Evolutionary conservation across 2,888 invertebrate species (phyloP).

Genomic region (Aphrophora alni): DNA sequence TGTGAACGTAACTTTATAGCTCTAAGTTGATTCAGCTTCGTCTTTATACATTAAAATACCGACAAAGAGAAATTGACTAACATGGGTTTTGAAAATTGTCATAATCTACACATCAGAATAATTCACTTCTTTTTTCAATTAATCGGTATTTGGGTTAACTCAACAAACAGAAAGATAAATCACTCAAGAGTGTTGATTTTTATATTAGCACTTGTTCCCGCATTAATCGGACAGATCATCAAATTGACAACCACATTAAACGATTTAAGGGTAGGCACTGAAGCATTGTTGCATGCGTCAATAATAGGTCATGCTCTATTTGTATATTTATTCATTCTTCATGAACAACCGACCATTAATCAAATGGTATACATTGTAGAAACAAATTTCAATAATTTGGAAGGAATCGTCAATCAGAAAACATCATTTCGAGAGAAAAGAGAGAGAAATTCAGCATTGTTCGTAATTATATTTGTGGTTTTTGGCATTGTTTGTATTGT

Average conservation of each 20-base stretch:
- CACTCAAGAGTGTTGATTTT: neutral
- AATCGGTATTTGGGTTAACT: neutral
- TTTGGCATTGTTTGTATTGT: neutral
- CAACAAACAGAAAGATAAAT: neutral
- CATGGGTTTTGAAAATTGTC: neutral
- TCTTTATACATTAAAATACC: too few relatives aligned
- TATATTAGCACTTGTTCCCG: neutral
- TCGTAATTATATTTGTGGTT: neutral
- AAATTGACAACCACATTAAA: neutral
- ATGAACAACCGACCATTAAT: neutral
- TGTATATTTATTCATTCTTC: neutral
- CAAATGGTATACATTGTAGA: neutral
- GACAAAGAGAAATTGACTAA: too few relatives aligned
- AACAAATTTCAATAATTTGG: neutral
- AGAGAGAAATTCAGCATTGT: neutral
- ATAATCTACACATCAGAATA: neutral
- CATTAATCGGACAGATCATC: neutral
- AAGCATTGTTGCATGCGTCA: neutral
- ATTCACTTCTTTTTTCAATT: neutral
- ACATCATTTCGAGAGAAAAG: neutral
- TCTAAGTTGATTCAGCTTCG: too few relatives aligned
- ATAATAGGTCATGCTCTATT: neutral
- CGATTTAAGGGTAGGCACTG: neutral
- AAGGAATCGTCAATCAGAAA: neutral
- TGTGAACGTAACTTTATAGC: too few relatives aligned